Evolutionary conservation across 35 echinoderm and acorn worm species (phyloP).

Genomic region (Ophiothrix spiculata): DNA sequence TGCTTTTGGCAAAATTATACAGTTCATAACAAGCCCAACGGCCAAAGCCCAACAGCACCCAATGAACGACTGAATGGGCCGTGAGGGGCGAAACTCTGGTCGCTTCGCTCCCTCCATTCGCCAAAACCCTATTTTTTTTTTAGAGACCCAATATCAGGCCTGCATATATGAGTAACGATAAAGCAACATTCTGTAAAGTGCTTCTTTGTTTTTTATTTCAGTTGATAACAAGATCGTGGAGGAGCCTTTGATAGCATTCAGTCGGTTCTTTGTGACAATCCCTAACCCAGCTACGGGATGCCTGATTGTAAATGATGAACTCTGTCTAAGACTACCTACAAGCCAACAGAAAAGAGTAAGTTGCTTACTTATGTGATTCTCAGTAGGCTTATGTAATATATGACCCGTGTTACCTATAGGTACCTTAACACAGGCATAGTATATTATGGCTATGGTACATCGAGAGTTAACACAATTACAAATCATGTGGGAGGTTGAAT

Average conservation of each 20-base stretch:
- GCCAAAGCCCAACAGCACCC: too few relatives aligned
- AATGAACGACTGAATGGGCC: too few relatives aligned
- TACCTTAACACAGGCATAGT: not conserved
- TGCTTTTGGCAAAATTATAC: too few relatives aligned
- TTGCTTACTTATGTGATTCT: not conserved
- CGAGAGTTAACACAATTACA: too few relatives aligned
- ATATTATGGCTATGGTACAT: too few relatives aligned
- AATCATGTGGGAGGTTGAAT: too few relatives aligned
- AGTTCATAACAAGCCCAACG: too few relatives aligned
- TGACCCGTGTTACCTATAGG: not conserved
- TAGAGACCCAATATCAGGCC: too few relatives aligned
- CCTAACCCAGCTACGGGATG: constrained; percentile 20
- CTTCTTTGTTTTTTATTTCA: not conserved
- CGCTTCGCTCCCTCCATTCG: too few relatives aligned
- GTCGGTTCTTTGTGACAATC: constrained; percentile 25
- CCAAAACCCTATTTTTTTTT: too few relatives aligned
- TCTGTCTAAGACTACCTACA: constrained; percentile 39
- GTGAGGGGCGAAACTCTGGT: too few relatives aligned
- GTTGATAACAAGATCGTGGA: not conserved
- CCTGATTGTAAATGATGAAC: constrained; percentile 50
- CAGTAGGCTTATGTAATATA: not conserved
- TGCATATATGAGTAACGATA: not conserved
- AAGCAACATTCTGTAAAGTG: not conserved
- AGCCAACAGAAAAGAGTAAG: constrained; percentile 39
- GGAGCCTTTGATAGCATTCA: constrained; percentile 23